phyloP scores from a whole-genome alignment of 2,797 vertebrate species.

The Cetoscarus ocellatus region DNA sequence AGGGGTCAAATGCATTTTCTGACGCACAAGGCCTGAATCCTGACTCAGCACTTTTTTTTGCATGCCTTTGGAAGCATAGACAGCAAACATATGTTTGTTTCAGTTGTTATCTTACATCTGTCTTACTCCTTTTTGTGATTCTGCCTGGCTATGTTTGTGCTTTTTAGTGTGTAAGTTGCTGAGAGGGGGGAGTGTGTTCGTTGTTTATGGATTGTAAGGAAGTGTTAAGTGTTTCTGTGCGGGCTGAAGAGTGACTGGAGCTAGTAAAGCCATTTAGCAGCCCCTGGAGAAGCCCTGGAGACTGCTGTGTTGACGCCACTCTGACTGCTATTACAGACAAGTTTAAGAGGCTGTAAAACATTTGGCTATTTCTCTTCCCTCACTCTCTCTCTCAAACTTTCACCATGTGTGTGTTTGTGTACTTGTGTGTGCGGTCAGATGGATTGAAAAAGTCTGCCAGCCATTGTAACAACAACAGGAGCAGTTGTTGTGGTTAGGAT shows the following conservation, averaged over 20 bases:
- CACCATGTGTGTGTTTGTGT: conserved; percentile 14
- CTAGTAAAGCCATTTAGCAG: conserved; percentile 81
- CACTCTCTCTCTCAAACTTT: neutral
- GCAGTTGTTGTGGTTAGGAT: conserved; percentile 54
- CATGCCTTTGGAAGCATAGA: conserved; percentile 32
- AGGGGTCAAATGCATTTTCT: conserved; percentile 68
- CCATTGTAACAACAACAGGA: conserved; percentile 65
- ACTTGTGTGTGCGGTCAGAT: conserved; percentile 32
- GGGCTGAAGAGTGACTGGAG: conserved; percentile 76
- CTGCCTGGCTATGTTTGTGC: conserved; percentile 17
- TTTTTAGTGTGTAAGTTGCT: conserved; percentile 25
- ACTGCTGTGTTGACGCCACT: conserved; percentile 81
- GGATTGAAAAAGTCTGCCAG: conserved; percentile 70
- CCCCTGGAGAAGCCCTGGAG: conserved; percentile 79
- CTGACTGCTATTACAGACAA: conserved; percentile 83
- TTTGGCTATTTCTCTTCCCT: conserved; percentile 74
- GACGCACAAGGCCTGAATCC: conserved; percentile 51
- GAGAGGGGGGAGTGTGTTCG: conserved; percentile 40
- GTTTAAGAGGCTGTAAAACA: conserved; percentile 83
- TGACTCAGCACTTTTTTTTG: conserved; percentile 72
- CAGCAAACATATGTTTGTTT: conserved; percentile 5
- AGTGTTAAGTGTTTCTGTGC: conserved; percentile 80
- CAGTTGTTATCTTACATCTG: conserved; percentile 18
- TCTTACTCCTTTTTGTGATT: conserved; percentile 13
- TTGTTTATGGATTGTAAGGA: conserved; percentile 80